Conservation (phyloP, 2,888 invertebrate species). For the Diarsia dahlii region DNA sequence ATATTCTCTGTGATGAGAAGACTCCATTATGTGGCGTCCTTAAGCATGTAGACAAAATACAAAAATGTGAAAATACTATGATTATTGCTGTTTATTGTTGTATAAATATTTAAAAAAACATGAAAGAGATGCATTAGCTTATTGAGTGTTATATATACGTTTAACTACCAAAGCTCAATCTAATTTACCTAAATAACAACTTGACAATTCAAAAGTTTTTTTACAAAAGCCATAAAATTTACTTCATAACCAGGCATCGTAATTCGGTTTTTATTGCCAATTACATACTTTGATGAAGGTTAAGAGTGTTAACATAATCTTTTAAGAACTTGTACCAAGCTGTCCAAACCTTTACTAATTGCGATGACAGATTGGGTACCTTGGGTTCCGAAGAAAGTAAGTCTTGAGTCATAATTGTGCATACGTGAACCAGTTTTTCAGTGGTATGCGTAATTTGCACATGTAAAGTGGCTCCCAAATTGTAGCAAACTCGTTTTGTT, state of each 20-base stretch:
- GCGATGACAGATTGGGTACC: constrained; percentile 59
- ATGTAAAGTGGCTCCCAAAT: constrained; percentile 62
- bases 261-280: constrained; percentile 19
- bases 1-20: neutral
- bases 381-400: constrained; percentile 42
- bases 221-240: too few species aligned
- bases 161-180: neutral
- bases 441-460: constrained; percentile 66
- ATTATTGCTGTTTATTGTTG: neutral
- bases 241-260: neutral
- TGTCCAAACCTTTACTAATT: constrained; percentile 47
- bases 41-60: neutral
- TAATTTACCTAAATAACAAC: neutral
- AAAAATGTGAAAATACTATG: neutral
- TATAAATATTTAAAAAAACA: too few species aligned
- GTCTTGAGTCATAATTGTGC: constrained; percentile 46
- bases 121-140: too few species aligned
- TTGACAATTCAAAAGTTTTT: neutral
- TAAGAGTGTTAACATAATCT: constrained; percentile 11
- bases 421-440: constrained; percentile 71
- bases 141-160: neutral
- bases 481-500: constrained; percentile 73
- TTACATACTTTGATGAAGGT: constrained; percentile 37
- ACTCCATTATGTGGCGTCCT: neutral
- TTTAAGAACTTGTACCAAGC: constrained; percentile 30